A percentile compares a stretch with the other conserved stretches of the same genome.
Conservation (phyloP, 2,113 vertebrate species). For the Tragelaphus imberbis region DNA sequence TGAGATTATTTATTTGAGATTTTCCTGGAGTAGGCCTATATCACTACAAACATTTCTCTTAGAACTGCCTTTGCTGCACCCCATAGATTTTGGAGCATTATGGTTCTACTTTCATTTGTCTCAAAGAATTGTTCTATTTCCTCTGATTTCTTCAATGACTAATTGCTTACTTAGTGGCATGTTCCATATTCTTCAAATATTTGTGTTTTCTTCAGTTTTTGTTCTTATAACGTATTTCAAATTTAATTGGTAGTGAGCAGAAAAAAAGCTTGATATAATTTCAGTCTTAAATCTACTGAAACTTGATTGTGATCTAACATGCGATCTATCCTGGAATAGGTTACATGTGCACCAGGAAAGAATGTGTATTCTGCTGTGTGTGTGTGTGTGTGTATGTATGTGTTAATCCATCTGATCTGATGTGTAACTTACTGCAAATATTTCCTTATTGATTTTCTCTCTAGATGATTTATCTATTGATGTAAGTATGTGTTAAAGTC, state of each 20-base stretch:
- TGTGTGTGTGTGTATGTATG: too few relatives aligned
- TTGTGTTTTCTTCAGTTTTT: neutral
- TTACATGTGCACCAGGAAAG: neutral
- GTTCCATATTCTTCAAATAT: neutral
- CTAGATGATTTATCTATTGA: neutral
- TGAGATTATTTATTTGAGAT: neutral
- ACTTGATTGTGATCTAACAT: neutral
- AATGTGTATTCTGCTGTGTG: neutral
- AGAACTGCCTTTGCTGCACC: neutral
- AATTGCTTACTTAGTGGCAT: neutral
- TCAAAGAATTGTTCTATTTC: neutral
- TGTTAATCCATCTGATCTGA: neutral
- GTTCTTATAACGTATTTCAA: neutral
- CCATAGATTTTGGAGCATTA: neutral
- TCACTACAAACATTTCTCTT: neutral
- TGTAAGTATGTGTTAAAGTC: neutral
- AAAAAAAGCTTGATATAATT: neutral
- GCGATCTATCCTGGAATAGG: neutral
- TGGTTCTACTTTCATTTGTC: neutral
- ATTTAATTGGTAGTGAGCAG: neutral
- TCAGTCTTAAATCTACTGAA: neutral
- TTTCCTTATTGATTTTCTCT: neutral
- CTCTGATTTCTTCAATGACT: neutral
- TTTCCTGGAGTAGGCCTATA: neutral
- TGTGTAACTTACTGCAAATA: neutral